Percentiles rank a stretch among this genome's conserved stretches.
Conservation (phyloP, 2,797 vertebrate genomes). For the Capromys pilorides region DNA sequence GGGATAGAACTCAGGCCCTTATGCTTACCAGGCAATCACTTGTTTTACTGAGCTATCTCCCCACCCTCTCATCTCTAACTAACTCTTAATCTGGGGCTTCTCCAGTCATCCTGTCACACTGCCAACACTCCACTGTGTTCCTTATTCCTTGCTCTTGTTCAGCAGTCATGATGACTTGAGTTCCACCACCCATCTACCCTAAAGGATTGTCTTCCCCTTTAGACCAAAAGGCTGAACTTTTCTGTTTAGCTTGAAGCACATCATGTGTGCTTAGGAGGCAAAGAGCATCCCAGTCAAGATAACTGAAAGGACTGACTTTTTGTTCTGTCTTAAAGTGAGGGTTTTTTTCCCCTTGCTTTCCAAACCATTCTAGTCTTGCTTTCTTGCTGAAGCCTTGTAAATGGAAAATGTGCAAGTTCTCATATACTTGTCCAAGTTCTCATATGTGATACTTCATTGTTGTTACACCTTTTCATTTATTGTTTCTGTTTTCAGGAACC, state of each 20-base stretch:
- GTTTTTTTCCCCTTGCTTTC: background rate
- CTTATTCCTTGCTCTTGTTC: background rate
- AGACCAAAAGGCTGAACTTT: background rate
- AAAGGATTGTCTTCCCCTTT: background rate
- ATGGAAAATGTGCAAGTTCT: background rate
- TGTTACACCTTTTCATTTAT: constrained; percentile 80
- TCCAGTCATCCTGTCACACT: background rate
- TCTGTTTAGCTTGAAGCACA: background rate
- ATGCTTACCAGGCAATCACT: too few species aligned
- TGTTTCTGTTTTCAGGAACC: constrained; percentile 92
- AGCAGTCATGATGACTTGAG: background rate
- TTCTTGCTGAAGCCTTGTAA: background rate
- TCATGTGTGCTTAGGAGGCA: too few species aligned
- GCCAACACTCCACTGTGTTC: background rate
- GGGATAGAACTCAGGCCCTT: too few species aligned
- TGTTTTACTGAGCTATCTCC: too few species aligned
- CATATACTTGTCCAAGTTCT: constrained; percentile 11
- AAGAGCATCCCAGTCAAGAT: background rate
- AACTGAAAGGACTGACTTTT: background rate
- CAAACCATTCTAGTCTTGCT: constrained; percentile 6
- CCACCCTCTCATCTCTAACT: background rate
- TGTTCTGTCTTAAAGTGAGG: background rate
- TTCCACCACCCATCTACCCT: background rate
- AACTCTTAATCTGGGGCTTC: background rate
- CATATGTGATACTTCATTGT: constrained; percentile 48